Percentiles rank a stretch among this genome's conserved stretches.
Conservation (phyloP, 2,113 vertebrate species). For the Tylochromis polylepis region DNA sequence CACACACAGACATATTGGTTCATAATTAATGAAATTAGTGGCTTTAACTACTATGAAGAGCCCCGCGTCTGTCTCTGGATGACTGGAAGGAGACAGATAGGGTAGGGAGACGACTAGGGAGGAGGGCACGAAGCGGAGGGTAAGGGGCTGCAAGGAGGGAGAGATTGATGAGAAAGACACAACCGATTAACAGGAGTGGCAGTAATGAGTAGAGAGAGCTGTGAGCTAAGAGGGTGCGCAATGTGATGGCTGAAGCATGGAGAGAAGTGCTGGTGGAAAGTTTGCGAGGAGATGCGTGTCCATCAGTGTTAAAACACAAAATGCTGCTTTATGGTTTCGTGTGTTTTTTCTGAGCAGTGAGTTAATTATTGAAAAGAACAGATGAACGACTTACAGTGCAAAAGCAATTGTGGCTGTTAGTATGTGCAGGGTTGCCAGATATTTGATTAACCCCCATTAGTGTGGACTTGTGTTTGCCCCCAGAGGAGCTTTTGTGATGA, state of each 20-base stretch:
- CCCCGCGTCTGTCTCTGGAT: constrained; percentile 54
- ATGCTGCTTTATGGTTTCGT: neutral
- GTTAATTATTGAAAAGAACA: constrained; percentile 22
- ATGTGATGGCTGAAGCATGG: neutral
- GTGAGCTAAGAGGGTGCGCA: neutral
- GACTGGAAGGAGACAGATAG: constrained; percentile 40
- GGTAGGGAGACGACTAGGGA: neutral
- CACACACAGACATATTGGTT: constrained; percentile 81
- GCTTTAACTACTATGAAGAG: constrained; percentile 90
- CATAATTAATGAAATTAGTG: constrained; percentile 98
- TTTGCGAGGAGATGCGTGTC: neutral
- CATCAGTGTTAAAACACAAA: neutral
- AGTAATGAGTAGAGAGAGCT: constrained; percentile 27
- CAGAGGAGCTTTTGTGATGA: constrained; percentile 39
- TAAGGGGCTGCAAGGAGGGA: neutral
- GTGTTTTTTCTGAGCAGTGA: neutral
- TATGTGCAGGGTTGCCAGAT: constrained; percentile 34
- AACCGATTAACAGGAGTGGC: constrained; percentile 45
- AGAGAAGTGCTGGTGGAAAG: neutral
- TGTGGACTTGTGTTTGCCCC: constrained; percentile 13
- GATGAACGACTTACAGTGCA: constrained; percentile 1
- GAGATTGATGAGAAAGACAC: constrained; percentile 55
- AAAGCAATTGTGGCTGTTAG: constrained; percentile 9
- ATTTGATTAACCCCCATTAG: constrained; percentile 54
- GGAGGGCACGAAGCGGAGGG: neutral